These are phyloP conservation scores for Drosophila lutescens DNA, from an alignment of 2,888 invertebrate genomes.

Conservation along the genomic window DNA sequence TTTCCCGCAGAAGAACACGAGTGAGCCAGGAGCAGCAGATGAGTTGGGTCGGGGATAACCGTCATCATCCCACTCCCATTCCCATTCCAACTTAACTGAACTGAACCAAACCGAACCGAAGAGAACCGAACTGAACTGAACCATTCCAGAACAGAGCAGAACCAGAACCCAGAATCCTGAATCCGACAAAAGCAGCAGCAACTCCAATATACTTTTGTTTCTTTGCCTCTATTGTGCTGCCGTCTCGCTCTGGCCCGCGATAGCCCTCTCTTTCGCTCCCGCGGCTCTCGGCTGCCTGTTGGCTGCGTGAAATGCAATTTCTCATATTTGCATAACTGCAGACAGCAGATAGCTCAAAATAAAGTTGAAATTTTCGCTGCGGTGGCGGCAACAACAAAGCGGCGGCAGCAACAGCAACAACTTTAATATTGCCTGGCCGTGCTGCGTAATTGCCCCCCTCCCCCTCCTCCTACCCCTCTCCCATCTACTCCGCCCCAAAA, in stretches of 20 bases:
- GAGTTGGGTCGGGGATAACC: conserved; percentile 34
- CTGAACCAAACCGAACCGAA: conserved; percentile 23
- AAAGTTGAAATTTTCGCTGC: conserved; percentile 72
- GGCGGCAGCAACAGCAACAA: conserved; percentile 57
- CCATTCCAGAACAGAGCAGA: conserved; percentile 6
- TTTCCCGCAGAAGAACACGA: conserved; percentile 47
- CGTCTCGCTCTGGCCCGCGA: conserved; percentile 6
- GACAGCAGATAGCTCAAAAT: conserved; percentile 79
- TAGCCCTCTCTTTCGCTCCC: background rate
- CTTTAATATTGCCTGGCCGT: conserved; percentile 72
- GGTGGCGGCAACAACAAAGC: conserved; percentile 49
- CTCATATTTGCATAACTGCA: conserved; percentile 80
- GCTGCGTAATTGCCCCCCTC: conserved; percentile 65
- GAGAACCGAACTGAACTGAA: conserved; percentile 27
- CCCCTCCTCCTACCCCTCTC: conserved; percentile 10
- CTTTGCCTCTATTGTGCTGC: conserved; percentile 70
- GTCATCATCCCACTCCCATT: conserved; percentile 16
- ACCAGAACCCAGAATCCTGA: background rate
- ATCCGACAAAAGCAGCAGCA: conserved; percentile 21
- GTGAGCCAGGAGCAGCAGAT: conserved; percentile 28
- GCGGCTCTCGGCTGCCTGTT: conserved; percentile 20
- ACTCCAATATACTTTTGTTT: conserved; percentile 74
- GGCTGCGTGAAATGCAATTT: conserved; percentile 76
- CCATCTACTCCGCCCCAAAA: background rate
- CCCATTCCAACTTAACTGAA: conserved; percentile 9